Evolutionary conservation across 2,797 vertebrate genomes (phyloP), one percentile per base, ranked within the genome.

Genomic region (Iguana delicatissima): DNA sequence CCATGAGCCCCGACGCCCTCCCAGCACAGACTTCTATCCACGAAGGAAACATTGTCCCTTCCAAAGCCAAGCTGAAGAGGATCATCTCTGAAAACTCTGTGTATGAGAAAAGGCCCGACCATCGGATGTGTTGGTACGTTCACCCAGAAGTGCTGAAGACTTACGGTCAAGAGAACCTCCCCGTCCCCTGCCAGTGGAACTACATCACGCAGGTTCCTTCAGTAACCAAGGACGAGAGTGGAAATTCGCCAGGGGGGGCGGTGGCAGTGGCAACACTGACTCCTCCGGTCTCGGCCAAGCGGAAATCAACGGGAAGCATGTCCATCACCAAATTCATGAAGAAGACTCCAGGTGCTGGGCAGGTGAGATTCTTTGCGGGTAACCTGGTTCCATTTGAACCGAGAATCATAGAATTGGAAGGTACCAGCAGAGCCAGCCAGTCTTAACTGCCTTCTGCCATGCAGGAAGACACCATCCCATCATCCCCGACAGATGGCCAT

Each of bases 241-340:
- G 91, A 16, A 6, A 18, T 0, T 0, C 62, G 89, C 80, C 94
- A 0, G 80, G 96, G 0, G 0, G 77, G 73, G 83, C 94, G 0
- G 89, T 92, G 0, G 89, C 92, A 0, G 88, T 92, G 0, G 89
- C 92, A 0, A 81, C 85, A 46, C 96, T 96, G 14, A 80, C 93
- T 9, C 72, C 95, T 0, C 94, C 96, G 0, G 74, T 96, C 13
- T 94, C 98, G 0, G 97, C 95, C 87, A 99, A 99, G 95, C 98
- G 98, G 94, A 99, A 98, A 96, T 96, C 98, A 4, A 86, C 96
- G 0, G 98, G 98, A 35, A 99, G 98, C 97, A 99, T 99, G 98
- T 98, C 98, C 10, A 99, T 99, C 97, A 99, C 98, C 0, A 99
- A 98, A 94, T 99, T 99, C 97, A 99, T 99, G 98, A 99, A 98